phyloP scores from a whole-genome alignment of 2,888 invertebrate species.

The Tenodera sinensis region DNA sequence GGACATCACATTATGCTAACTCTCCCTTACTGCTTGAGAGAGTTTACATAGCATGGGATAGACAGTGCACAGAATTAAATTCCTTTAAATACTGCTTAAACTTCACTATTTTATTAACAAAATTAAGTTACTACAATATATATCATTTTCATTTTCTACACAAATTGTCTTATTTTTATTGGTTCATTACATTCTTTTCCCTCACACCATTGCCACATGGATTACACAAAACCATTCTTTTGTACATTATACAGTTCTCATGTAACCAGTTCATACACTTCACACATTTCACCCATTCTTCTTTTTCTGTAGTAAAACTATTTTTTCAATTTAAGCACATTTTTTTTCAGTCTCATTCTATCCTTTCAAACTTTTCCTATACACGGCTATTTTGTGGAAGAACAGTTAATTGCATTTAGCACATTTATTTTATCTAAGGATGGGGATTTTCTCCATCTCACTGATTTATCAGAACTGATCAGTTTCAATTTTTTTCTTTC shows the following conservation, averaged over 20 bases:
- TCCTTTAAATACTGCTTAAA: background rate
- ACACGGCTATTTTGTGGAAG: too few relatives aligned
- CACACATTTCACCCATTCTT: background rate
- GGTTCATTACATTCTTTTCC: background rate
- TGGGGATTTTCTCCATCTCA: too few relatives aligned
- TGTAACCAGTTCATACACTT: background rate
- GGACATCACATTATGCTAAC: too few relatives aligned
- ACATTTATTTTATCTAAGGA: too few relatives aligned
- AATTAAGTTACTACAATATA: background rate
- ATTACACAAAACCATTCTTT: background rate
- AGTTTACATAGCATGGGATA: too few relatives aligned
- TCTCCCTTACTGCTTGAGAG: too few relatives aligned
- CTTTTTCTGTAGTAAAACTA: background rate
- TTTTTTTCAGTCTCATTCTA: too few relatives aligned
- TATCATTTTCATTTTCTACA: background rate
- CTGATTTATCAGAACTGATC: too few relatives aligned
- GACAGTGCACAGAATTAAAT: too few relatives aligned
- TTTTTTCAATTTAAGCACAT: background rate
- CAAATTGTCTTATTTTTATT: background rate
- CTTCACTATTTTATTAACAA: background rate
- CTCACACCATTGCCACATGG: background rate
- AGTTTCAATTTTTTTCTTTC: background rate
- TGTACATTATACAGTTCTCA: background rate
- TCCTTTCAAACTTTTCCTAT: too few relatives aligned
- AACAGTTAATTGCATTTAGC: too few relatives aligned